Conservation (phyloP, 2,113 vertebrate species). For the Platycercus adscitus region DNA sequence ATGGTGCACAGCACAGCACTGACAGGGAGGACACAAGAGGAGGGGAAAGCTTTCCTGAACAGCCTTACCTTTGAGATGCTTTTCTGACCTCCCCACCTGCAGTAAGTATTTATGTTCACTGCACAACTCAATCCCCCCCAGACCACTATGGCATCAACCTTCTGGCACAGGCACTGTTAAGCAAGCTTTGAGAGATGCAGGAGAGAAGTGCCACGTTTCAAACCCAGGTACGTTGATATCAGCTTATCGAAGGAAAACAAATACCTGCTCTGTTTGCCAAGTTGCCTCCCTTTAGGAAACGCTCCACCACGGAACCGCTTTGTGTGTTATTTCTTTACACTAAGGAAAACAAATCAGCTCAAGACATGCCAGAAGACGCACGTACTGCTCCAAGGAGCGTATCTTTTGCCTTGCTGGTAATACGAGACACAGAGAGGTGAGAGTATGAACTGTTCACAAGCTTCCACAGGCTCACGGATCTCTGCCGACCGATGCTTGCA, state of each 20-base stretch:
- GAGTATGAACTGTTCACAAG: conserved; percentile 11
- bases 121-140: neutral
- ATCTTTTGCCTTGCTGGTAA: conserved; percentile 18
- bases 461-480: neutral
- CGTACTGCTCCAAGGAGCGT: neutral
- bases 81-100: neutral
- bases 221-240: neutral
- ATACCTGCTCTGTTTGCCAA: neutral
- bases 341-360: neutral
- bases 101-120: neutral
- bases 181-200: neutral
- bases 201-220: neutral
- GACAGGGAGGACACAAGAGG: neutral
- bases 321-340: neutral
- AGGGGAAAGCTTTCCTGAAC: neutral
- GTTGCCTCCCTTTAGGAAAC: neutral
- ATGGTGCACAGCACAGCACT: neutral
- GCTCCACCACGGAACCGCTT: neutral
- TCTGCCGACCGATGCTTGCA: neutral
- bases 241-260: conserved; percentile 12
- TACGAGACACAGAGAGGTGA: neutral
- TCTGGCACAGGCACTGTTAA: neutral
- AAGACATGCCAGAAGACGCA: neutral
- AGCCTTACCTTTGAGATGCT: neutral
- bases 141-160: neutral